These are phyloP conservation scores for Lathronympha strigana DNA, from an alignment of 2,888 invertebrate species.

Conservation along the genomic window DNA sequence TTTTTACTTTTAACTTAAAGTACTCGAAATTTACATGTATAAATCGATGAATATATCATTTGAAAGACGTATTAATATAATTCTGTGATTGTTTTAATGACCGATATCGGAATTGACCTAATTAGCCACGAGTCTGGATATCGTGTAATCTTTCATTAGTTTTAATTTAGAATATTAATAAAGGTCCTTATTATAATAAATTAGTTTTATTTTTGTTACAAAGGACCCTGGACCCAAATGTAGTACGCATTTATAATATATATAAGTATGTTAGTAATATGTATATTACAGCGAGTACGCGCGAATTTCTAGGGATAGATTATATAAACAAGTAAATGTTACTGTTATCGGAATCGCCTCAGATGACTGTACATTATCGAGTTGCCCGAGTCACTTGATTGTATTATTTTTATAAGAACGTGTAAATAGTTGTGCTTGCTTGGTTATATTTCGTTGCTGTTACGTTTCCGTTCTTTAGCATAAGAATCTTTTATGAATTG, in stretches of 20 bases:
- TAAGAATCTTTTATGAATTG: constrained; percentile 44
- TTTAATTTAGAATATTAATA: constrained; percentile 41
- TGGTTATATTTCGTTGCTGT: constrained; percentile 26
- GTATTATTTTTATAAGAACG: constrained; percentile 36
- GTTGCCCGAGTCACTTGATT: constrained; percentile 24
- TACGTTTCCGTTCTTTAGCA: constrained; percentile 39
- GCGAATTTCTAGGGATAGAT: constrained; percentile 33
- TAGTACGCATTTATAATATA: constrained; percentile 63
- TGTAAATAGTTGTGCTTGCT: constrained; percentile 36
- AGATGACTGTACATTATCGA: constrained; percentile 21
- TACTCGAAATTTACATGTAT: constrained; percentile 32
- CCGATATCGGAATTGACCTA: constrained; percentile 35
- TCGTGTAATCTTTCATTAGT: constrained; percentile 26
- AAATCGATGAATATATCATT: constrained; percentile 36
- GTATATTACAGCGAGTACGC: constrained; percentile 34
- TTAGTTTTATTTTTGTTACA: constrained; percentile 42
- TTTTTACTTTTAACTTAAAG: constrained; percentile 26
- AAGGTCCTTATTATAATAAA: constrained; percentile 39
- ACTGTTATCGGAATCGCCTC: constrained; percentile 19
- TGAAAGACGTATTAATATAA: constrained; percentile 41
- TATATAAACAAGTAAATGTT: constrained; percentile 25
- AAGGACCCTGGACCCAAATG: constrained; percentile 47
- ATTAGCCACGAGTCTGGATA: constrained; percentile 9
- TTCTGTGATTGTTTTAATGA: constrained; percentile 40
- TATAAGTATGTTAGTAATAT: constrained; percentile 46